Evolutionary conservation across 2,888 invertebrate genomes (phyloP).

Genomic region (Pyrrhia umbra): DNA sequence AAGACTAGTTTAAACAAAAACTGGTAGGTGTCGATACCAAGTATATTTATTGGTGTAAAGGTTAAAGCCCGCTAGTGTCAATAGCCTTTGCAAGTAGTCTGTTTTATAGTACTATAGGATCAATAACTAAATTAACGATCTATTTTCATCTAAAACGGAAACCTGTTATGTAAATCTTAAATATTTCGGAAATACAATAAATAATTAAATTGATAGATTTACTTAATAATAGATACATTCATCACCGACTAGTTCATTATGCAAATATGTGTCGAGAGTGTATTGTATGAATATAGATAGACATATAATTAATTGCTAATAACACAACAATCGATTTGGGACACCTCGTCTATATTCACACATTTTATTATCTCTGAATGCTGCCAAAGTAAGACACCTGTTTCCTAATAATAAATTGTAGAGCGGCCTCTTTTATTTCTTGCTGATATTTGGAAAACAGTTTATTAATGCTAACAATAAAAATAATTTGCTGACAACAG

Average conservation of each 20-base stretch:
- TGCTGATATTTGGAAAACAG: no score
- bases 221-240: constrained; percentile 31
- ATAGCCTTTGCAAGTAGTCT: not conserved
- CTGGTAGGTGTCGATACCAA: not conserved
- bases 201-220: constrained; percentile 17
- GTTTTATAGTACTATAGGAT: constrained; percentile 7
- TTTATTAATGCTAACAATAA: no score
- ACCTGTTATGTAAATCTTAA: constrained; percentile 17
- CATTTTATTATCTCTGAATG: not conserved
- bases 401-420: not conserved
- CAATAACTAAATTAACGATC: not conserved
- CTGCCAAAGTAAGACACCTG: not conserved
- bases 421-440: not conserved
- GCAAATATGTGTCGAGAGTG: constrained; percentile 33
- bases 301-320: constrained; percentile 49
- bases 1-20: not conserved
- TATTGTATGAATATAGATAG: constrained; percentile 35
- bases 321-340: constrained; percentile 24
- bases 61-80: not conserved
- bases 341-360: not conserved
- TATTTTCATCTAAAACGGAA: constrained; percentile 13
- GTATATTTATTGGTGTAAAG: not conserved
- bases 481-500: no score
- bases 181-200: constrained; percentile 17
- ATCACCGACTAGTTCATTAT: constrained; percentile 42